Evolutionary conservation across 2,113 vertebrate species (phyloP).

Genomic region (Seriola aureovittata): DNA sequence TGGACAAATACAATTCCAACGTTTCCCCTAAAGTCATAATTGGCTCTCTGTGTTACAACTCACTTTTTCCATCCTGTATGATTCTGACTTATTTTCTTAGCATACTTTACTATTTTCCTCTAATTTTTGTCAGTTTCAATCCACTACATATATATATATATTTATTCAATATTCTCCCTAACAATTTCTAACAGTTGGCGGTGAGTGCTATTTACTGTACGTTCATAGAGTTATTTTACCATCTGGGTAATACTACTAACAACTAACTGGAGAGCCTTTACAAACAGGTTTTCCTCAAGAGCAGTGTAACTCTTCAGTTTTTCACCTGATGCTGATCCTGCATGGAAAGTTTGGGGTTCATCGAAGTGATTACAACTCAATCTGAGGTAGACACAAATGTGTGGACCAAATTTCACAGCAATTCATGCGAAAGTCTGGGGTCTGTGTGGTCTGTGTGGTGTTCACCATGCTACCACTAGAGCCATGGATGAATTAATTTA

Average conservation of each 20-base stretch:
- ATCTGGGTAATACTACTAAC: background rate
- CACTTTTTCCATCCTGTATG: background rate
- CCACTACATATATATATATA: background rate
- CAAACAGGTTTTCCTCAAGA: too few species aligned
- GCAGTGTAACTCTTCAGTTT: background rate
- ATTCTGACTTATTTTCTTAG: background rate
- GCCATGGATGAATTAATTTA: background rate
- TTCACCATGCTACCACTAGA: too few species aligned
- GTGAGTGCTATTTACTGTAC: background rate
- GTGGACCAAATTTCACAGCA: background rate
- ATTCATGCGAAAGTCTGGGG: background rate
- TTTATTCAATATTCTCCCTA: conserved; percentile 22
- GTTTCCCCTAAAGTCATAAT: background rate
- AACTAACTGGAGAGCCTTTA: background rate
- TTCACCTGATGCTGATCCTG: background rate
- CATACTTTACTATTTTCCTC: background rate
- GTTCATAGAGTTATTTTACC: conserved; percentile 2
- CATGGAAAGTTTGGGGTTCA: background rate
- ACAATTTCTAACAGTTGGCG: background rate
- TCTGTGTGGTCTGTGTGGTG: too few species aligned
- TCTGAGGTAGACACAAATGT: background rate
- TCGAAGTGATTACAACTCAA: conserved; percentile 1
- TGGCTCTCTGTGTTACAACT: background rate
- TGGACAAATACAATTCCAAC: conserved; percentile 12
- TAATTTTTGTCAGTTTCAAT: background rate